A percentile compares a stretch with the other conserved stretches of the same genome.
Conservation (phyloP, 2,888 invertebrate species). For the Plebejus anna region DNA sequence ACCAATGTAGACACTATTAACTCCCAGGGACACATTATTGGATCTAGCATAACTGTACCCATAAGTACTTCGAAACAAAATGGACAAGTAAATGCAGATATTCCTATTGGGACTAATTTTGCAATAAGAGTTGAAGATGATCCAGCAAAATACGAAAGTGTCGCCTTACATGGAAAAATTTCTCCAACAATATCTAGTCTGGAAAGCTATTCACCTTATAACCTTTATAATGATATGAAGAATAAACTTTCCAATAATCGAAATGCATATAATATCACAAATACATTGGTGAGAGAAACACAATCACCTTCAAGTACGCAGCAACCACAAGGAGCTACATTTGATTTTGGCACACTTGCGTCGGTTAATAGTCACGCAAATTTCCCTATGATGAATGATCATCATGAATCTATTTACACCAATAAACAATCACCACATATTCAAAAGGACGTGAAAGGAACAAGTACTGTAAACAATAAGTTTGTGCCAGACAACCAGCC, state of each 20-base stretch:
- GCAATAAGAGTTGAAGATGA: constrained; percentile 72
- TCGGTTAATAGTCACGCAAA: constrained; percentile 72
- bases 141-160: constrained; percentile 53
- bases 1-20: constrained; percentile 59
- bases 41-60: constrained; percentile 63
- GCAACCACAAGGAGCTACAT: background rate
- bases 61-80: constrained; percentile 52
- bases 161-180: constrained; percentile 52
- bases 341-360: constrained; percentile 41
- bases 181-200: constrained; percentile 48
- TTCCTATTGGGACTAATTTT: constrained; percentile 74
- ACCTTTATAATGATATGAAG: constrained; percentile 30
- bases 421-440: constrained; percentile 35
- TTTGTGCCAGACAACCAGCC: constrained; percentile 63
- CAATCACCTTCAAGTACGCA: background rate
- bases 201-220: constrained; percentile 43
- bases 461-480: constrained; percentile 50
- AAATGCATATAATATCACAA: constrained; percentile 19
- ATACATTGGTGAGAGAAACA: background rate
- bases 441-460: constrained; percentile 43
- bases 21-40: constrained; percentile 56
- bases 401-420: constrained; percentile 34
- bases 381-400: constrained; percentile 69
- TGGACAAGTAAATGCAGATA: constrained; percentile 63
- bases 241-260: constrained; percentile 27